Base-by-base conservation (phyloP, 1,140 invertebrate species). In the Chlorops oryzae region DNA sequence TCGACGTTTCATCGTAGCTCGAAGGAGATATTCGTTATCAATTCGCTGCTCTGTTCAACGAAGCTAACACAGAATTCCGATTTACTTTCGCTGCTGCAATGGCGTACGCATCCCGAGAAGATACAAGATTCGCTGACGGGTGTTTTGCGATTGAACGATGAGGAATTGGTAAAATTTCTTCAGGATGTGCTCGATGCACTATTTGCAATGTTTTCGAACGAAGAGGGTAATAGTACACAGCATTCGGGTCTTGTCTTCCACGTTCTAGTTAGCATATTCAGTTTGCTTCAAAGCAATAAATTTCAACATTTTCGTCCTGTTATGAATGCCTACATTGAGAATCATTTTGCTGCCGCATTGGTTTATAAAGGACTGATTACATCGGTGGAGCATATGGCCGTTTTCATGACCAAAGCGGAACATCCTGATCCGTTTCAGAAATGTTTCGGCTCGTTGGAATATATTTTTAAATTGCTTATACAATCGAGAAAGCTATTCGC, bases 291-390 rank as follows among this genome's bases (percentile, higher is more conserved):
- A 59, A 92, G 89, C 59, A 86, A 84, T 41, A 92, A 95, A 65
- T 97, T 96, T 75, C 86, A 94, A 64, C 91, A 97, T 67, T 98
- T 97, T 72, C 86, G 92, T 56, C 90, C 93, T 1, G 92, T 97
- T 0, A 84, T 98, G 72, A 92, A 98, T 66, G 89, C 89, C 3
- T 98, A 98, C 61, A 95, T 98, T 34, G 87, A 90, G 55, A 87
- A 87, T 54, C 92, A 96, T 71, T 98, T 98, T 76, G 90, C 92
- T 6, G 93, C 93, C 20, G 90, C 93, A 2, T 78, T 97, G 13
- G 94, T 96, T 12, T 96, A 97, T 74, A 93, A 94, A 62, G 92
- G 92, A 0, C 73, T 96, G 2, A 74, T 94, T 2, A 89, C 85
- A 10, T 92, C 89, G 50, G 87, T 95, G 7, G 87, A 92, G 62